Evolutionary conservation across 2,797 vertebrate species (phyloP), one percentile per base, ranked within the genome.

Genomic region (Girardinus metallicus): DNA sequence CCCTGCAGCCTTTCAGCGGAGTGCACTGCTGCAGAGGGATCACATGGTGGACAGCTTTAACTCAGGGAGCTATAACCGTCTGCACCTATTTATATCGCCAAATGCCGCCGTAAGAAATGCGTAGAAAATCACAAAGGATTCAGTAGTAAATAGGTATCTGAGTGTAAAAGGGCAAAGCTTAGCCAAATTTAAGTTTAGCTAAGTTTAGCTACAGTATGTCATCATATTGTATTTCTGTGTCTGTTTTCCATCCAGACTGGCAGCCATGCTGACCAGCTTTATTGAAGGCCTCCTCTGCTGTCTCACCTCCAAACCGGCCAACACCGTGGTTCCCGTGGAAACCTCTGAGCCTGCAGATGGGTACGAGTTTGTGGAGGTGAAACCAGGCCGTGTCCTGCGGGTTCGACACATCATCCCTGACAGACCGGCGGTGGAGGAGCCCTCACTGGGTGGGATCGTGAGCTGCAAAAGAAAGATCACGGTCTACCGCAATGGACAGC

Each of bases 311-410:
- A 96, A 97, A 15, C 94, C 96, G 0, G 85, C 96, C 55, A 99
- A 98, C 0, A 88, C 96, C 0, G 97, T 99, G 81, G 97, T 95
- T 18, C 98, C 98, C 0, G 86, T 97, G 74, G 97, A 98, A 86
- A 96, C 94, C 0, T 95, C 97, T 0, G 97, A 98, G 80, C 95
- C 96, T 51, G 85, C 93, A 0, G 96, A 99, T 4, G 98, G 97
- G 87, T 99, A 96, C 55, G 98, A 97, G 87, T 99, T 99, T 78
- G 95, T 99, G 87, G 98, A 99, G 89, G 98, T 99, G 77, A 99
- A 99, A 77, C 98, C 98, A 0, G 98, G 98, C 7, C 93, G 98
- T 0, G 93, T 99, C 78, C 91, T 99, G 36, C 93, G 97, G 12
- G 95, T 99, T 70, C 95, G 96, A 34, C 98, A 99, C 70, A 85